Percentiles rank a stretch among this genome's conserved stretches.
These are phyloP conservation scores for Merops nubicus DNA, from an alignment of 2,113 vertebrate genomes.

Conservation along the genomic window DNA sequence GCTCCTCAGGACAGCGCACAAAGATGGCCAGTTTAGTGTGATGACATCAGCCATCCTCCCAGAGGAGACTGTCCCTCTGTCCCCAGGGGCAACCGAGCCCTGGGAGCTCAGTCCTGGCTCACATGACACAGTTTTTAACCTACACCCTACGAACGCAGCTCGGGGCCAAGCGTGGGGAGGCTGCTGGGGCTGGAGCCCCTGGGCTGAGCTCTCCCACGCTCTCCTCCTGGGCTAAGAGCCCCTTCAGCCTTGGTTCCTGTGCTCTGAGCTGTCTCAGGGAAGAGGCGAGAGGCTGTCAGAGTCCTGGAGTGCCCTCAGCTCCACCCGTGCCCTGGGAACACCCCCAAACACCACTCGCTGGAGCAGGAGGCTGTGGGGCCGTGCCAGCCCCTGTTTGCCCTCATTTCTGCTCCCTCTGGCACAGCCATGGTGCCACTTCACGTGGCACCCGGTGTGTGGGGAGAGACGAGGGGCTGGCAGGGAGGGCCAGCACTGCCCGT, in stretches of 20 bases:
- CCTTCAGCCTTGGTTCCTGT: too few relatives aligned
- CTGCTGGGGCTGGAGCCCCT: neutral
- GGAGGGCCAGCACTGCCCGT: neutral
- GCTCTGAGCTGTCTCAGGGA: neutral
- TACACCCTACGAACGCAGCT: neutral
- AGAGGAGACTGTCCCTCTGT: neutral
- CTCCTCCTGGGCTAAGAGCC: neutral
- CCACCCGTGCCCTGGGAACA: neutral
- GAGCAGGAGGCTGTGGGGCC: rapidly evolving
- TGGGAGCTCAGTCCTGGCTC: neutral
- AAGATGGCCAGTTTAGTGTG: rapidly evolving
- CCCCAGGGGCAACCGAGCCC: neutral
- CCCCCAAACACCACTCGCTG: rapidly evolving
- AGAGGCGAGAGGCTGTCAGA: rapidly evolving
- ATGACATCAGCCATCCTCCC: neutral
- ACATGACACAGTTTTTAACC: neutral
- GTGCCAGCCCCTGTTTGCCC: neutral
- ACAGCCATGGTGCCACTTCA: conserved; percentile 15
- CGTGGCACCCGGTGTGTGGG: neutral
- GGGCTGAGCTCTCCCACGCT: neutral
- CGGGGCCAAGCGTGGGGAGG: rapidly evolving
- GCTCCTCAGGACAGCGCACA: neutral
- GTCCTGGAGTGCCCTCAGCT: rapidly evolving
- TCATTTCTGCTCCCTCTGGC: neutral
- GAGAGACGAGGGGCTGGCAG: neutral